Percentiles rank a stretch among this genome's conserved stretches.
Conservation (phyloP, 35 echinoderm and acorn worm species). For the Stichopus chloronotus region DNA sequence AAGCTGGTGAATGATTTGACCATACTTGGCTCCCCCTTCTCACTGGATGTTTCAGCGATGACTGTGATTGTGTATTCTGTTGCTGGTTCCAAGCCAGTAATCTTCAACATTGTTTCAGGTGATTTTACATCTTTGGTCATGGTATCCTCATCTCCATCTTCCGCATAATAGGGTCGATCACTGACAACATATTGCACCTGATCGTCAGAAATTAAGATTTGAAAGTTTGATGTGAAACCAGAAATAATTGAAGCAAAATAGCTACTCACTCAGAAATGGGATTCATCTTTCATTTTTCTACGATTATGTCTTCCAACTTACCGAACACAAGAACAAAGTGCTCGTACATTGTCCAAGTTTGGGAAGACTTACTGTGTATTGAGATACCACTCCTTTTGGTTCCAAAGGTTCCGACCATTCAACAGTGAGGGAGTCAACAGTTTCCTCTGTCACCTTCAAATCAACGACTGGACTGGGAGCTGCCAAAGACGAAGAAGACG, state of each 20-base stretch:
- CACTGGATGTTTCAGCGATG: not conserved
- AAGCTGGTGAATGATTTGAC: not conserved
- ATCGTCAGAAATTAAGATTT: not conserved
- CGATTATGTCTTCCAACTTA: too few relatives aligned
- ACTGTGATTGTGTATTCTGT: conserved; percentile 29
- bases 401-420: conserved; percentile 11
- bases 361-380: not conserved
- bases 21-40: not conserved
- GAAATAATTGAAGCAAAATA: not conserved
- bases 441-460: not conserved
- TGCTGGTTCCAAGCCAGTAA: conserved; percentile 11
- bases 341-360: not conserved
- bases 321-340: too few relatives aligned
- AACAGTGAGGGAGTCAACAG: not conserved
- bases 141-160: not conserved
- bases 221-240: not conserved
- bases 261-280: not conserved
- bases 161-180: not conserved
- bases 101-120: not conserved
- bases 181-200: not conserved
- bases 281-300: not conserved
- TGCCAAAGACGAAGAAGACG: not conserved
- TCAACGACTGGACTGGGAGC: conserved; percentile 10
- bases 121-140: not conserved
- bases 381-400: conserved; percentile 13